phyloP scores from a whole-genome alignment of 2,797 vertebrate genomes.

The Acrossocheilus wenchowensis region DNA sequence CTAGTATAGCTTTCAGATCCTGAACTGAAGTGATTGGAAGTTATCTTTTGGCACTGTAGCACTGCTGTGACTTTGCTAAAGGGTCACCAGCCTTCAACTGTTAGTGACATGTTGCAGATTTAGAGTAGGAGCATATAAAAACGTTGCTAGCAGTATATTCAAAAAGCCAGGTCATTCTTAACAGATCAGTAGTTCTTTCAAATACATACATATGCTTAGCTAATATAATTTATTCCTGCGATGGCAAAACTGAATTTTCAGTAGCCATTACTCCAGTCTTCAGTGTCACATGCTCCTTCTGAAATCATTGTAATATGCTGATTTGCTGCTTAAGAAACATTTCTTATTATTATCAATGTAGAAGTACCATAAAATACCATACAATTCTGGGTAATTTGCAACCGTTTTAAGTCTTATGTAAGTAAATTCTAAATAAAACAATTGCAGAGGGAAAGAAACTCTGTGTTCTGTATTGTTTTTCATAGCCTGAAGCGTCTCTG shows the following conservation, averaged over 20 bases:
- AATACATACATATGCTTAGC: background rate
- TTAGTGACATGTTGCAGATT: constrained; percentile 59
- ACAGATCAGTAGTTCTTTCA: background rate
- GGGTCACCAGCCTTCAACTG: constrained; percentile 55
- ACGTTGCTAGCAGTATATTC: background rate
- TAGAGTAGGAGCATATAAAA: constrained; percentile 4
- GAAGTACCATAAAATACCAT: background rate
- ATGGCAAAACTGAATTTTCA: background rate
- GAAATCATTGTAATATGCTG: background rate
- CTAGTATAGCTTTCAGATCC: constrained; percentile 52
- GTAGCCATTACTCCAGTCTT: background rate
- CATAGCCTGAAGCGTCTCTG: background rate
- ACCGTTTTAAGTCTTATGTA: constrained; percentile 2
- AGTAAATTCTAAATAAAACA: background rate
- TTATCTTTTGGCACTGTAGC: constrained; percentile 57
- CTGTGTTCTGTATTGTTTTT: background rate
- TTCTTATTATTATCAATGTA: background rate
- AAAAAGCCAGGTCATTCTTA: background rate
- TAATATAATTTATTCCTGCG: background rate
- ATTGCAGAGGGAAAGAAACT: background rate
- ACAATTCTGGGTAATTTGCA: background rate
- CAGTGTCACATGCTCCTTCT: background rate
- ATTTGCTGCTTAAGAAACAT: background rate
- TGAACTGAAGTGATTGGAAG: constrained; percentile 55
- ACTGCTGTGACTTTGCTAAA: constrained; percentile 38